A percentile compares a stretch with the other conserved stretches of the same genome.
Evolutionary conservation across 2,888 invertebrate genomes (phyloP).

Genomic region (Diarsia brunnea): DNA sequence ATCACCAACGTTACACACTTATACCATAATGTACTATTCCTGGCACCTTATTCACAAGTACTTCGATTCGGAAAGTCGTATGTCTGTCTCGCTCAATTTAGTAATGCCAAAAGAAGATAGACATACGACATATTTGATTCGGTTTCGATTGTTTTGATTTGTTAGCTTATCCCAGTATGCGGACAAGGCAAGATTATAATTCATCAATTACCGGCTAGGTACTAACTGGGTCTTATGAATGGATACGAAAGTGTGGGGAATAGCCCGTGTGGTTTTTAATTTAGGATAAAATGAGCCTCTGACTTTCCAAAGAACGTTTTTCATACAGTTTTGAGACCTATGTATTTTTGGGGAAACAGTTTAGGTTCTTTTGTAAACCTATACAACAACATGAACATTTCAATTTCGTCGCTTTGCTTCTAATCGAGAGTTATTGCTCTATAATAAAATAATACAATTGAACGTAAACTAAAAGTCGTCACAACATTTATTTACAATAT

Average conservation of each 20-base stretch:
- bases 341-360: neutral
- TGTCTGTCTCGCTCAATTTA: too few relatives aligned
- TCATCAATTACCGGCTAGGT: neutral
- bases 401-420: neutral
- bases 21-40: too few relatives aligned
- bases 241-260: neutral
- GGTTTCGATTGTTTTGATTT: neutral
- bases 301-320: neutral
- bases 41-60: too few relatives aligned
- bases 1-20: too few relatives aligned
- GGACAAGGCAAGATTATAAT: neutral
- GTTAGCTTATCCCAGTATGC: neutral
- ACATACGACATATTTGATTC: too few relatives aligned
- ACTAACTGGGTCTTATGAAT: neutral
- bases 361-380: neutral
- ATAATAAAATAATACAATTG: constrained; percentile 14
- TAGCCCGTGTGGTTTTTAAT: neutral
- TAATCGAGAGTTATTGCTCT: too few relatives aligned
- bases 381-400: neutral
- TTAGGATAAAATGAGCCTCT: neutral
- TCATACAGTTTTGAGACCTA: neutral
- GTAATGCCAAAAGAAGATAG: too few relatives aligned
- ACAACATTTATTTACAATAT: constrained; percentile 89
- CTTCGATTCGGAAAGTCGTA: too few relatives aligned
- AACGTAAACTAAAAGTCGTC: constrained; percentile 71